phyloP scores from a whole-genome alignment of 2,888 invertebrate genomes.

The Halictus quadricinctus region DNA sequence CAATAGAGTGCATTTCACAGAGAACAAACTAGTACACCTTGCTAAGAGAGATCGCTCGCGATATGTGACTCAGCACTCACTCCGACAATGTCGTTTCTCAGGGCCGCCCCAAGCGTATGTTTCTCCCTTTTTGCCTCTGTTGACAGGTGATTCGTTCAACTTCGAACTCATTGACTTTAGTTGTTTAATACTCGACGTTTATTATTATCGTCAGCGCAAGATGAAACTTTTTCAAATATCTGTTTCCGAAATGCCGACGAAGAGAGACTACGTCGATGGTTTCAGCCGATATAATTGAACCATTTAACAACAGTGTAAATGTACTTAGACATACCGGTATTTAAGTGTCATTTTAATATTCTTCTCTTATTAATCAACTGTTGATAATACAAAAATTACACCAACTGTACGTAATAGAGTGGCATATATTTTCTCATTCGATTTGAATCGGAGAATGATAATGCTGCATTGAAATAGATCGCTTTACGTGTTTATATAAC shows the following conservation, averaged over 20 bases:
- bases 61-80: constrained; percentile 76
- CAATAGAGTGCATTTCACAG: constrained; percentile 56
- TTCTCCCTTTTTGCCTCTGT: constrained; percentile 57
- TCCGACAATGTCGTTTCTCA: constrained; percentile 68
- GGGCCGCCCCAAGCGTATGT: constrained; percentile 60
- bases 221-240: neutral
- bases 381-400: neutral
- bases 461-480: constrained; percentile 16
- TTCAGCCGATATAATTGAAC: neutral
- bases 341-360: neutral
- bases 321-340: neutral
- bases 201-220: neutral
- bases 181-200: neutral
- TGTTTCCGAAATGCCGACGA: neutral
- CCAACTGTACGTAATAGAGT: neutral
- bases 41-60: constrained; percentile 70
- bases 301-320: neutral
- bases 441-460: constrained; percentile 6
- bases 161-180: constrained; percentile 9
- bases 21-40: constrained; percentile 69
- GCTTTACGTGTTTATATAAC: constrained; percentile 50
- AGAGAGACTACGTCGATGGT: neutral
- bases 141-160: constrained; percentile 14
- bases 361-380: neutral
- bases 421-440: neutral